These are phyloP conservation scores for Pristionchus fissidentatus DNA, from an alignment of 2,888 invertebrate genomes.

Conservation along the genomic window DNA sequence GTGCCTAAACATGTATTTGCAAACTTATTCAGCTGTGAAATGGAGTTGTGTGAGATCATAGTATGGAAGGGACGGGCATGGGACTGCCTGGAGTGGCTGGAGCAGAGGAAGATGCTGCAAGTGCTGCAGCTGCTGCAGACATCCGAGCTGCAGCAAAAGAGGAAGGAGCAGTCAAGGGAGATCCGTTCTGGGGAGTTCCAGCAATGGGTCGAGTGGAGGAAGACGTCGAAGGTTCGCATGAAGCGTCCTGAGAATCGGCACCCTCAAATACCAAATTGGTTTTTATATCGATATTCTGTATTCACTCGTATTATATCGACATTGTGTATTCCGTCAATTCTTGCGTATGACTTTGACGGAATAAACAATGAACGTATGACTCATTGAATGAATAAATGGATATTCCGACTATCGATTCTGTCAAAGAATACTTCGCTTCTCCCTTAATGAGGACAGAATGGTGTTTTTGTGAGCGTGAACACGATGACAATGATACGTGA, in stretches of 20 bases:
- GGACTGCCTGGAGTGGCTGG: neutral
- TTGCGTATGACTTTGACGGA: no score
- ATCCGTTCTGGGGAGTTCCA: neutral
- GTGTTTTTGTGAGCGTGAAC: no score
- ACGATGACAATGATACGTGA: no score
- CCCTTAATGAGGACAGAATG: no score
- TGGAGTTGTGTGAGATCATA: slow-evolving; percentile 26
- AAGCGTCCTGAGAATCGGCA: neutral
- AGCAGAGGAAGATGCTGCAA: neutral
- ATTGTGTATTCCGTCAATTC: no score
- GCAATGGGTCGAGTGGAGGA: neutral
- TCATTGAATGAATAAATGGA: no score
- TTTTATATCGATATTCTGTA: no score
- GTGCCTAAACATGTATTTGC: no score
- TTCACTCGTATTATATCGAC: neutral
- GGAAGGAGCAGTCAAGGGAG: neutral
- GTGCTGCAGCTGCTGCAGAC: slow-evolving; percentile 15
- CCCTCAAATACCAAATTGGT: slow-evolving; percentile 13
- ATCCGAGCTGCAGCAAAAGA: neutral
- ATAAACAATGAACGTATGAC: no score
- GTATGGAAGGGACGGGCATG: slow-evolving; percentile 6
- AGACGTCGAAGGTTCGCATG: neutral
- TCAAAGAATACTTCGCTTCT: no score
- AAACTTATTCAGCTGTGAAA: no score
- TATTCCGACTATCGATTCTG: no score